Evolutionary conservation across 2,113 vertebrate genomes (phyloP).

Genomic region (Pimephales promelas): DNA sequence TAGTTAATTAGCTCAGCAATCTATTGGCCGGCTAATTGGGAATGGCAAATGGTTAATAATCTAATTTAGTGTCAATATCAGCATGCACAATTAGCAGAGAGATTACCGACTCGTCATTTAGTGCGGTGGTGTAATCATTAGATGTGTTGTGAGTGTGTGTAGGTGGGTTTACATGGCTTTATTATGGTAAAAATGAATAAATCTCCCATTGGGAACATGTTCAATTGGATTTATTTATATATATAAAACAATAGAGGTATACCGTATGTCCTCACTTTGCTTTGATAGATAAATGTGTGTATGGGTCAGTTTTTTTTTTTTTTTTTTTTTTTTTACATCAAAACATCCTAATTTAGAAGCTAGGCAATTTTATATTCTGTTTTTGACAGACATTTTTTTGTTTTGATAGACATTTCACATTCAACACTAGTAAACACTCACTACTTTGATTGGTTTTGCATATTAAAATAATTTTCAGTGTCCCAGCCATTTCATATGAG

Average conservation of each 20-base stretch:
- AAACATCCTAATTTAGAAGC: too few species aligned
- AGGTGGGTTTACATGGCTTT: not conserved
- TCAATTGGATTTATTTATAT: not conserved
- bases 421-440: too few species aligned
- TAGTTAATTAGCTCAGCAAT: not conserved
- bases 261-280: not conserved
- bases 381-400: too few species aligned
- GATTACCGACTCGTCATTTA: constrained; percentile 1
- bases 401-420: too few species aligned
- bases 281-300: not conserved
- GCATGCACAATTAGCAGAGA: constrained; percentile 18
- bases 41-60: constrained; percentile 10
- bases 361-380: too few species aligned
- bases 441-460: too few species aligned
- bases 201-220: not conserved
- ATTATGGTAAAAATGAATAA: not conserved
- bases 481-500: too few species aligned
- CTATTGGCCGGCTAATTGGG: not conserved
- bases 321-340: too few species aligned
- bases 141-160: too few species aligned
- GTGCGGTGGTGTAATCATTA: not conserved
- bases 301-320: not conserved
- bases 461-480: too few species aligned
- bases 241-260: not conserved
- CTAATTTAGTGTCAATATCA: constrained; percentile 22